A percentile compares a stretch with the other conserved stretches of the same genome.
These are phyloP conservation scores for Podiceps cristatus DNA, from an alignment of 2,113 vertebrate genomes.

Conservation along the genomic window DNA sequence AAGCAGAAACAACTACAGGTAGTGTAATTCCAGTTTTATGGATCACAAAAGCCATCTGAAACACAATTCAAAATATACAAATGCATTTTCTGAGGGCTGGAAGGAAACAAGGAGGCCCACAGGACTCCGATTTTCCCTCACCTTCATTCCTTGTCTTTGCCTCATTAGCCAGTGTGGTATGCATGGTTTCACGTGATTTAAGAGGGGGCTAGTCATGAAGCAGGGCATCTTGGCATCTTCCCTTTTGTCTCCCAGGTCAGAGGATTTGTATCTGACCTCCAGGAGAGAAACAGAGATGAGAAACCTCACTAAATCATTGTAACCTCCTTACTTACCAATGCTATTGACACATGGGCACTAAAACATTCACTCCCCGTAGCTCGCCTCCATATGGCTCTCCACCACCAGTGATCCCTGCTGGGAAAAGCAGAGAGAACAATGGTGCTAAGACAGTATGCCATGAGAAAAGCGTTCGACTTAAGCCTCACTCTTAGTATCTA, in stretches of 20 bases:
- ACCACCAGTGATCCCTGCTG: background rate
- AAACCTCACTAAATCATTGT: background rate
- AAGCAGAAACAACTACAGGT: background rate
- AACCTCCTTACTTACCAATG: background rate
- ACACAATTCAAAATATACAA: background rate
- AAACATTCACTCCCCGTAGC: background rate
- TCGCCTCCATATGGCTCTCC: background rate
- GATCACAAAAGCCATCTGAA: background rate
- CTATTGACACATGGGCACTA: background rate
- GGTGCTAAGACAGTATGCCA: background rate
- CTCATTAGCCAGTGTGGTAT: background rate
- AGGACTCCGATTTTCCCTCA: background rate
- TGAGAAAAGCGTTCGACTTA: background rate
- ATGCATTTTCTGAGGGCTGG: background rate
- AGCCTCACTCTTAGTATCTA: background rate
- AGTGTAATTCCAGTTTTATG: background rate
- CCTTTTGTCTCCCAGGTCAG: background rate
- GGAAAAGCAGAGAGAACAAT: background rate
- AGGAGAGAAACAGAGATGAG: background rate
- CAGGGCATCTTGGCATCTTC: background rate
- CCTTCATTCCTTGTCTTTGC: background rate
- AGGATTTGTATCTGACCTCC: background rate
- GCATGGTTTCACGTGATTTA: background rate
- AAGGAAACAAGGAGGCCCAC: background rate
- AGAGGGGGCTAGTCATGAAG: background rate